phyloP scores from a whole-genome alignment of 2,888 invertebrate genomes.

The Pteria penguin region DNA sequence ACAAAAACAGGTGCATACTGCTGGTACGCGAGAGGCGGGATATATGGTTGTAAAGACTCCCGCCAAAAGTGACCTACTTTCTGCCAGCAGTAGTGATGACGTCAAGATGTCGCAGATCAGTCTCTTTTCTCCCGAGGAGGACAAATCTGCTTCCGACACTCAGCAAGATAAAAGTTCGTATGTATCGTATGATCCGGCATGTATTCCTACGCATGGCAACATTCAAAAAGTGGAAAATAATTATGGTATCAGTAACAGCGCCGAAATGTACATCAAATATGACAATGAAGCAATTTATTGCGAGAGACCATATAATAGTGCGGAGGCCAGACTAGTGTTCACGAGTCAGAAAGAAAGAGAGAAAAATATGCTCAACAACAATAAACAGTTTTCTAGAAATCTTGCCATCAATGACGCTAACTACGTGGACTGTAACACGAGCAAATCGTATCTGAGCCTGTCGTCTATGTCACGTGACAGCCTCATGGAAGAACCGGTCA shows the following conservation, averaged over 20 bases:
- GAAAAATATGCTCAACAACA: background rate
- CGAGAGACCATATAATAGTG: constrained; percentile 15
- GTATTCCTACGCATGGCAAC: background rate
- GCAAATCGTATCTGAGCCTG: constrained; percentile 18
- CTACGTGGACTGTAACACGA: constrained; percentile 34
- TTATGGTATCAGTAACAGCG: constrained; percentile 12
- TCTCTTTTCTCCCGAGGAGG: background rate
- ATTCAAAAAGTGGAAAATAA: background rate
- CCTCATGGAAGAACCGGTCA: constrained; percentile 9
- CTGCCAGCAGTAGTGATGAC: constrained; percentile 7
- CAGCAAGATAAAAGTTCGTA: background rate
- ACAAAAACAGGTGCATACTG: background rate
- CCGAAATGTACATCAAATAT: constrained; percentile 25
- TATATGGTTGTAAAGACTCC: constrained; percentile 17
- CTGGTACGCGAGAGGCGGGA: constrained; percentile 14
- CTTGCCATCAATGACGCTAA: constrained; percentile 25
- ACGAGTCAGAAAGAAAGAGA: background rate
- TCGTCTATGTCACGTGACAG: constrained; percentile 48
- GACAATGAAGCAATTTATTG: background rate
- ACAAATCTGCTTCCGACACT: background rate
- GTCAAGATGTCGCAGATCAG: background rate
- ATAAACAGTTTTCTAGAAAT: background rate
- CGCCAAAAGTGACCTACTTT: background rate
- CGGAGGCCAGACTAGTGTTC: constrained; percentile 21
- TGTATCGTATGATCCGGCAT: background rate